These are phyloP conservation scores for Tigriopus japonicus DNA, from an alignment of 1,140 invertebrate genomes.

Conservation along the genomic window DNA sequence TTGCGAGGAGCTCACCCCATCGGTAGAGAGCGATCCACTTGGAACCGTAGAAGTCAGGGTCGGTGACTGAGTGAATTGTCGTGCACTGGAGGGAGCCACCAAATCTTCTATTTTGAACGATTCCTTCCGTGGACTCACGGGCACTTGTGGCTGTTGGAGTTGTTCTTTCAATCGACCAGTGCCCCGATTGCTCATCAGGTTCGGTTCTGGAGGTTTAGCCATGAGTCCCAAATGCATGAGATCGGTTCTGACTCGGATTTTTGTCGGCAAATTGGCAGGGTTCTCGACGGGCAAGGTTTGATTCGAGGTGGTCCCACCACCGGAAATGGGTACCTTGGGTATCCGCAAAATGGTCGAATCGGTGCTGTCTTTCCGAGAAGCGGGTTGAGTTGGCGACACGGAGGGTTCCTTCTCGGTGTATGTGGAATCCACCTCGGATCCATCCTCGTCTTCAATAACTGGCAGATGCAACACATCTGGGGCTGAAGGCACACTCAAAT, in stretches of 20 bases:
- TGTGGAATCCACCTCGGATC: not conserved
- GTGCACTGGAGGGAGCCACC: too few relatives aligned
- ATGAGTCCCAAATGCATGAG: constrained; percentile 14
- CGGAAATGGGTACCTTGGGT: not conserved
- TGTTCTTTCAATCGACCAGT: not conserved
- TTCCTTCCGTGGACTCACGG: not conserved
- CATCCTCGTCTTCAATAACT: not conserved
- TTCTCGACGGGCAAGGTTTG: not conserved
- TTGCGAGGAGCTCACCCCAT: too few relatives aligned
- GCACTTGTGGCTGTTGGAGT: not conserved
- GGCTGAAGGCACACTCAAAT: constrained; percentile 4
- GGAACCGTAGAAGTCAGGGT: too few relatives aligned
- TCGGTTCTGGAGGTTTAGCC: not conserved
- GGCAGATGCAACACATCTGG: constrained; percentile 4
- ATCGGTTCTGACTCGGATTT: constrained; percentile 11
- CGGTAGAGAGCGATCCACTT: too few relatives aligned
- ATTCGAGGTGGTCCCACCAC: not conserved
- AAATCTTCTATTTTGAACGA: too few relatives aligned
- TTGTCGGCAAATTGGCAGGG: not conserved
- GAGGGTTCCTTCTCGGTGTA: not conserved
- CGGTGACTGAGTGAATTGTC: too few relatives aligned
- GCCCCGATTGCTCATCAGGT: constrained; percentile 1
- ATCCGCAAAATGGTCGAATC: constrained; percentile 10
- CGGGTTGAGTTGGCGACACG: not conserved
- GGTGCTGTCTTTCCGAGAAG: not conserved